Evolutionary conservation across 2,888 invertebrate species (phyloP).

Genomic region (Platycnemis pennipes): DNA sequence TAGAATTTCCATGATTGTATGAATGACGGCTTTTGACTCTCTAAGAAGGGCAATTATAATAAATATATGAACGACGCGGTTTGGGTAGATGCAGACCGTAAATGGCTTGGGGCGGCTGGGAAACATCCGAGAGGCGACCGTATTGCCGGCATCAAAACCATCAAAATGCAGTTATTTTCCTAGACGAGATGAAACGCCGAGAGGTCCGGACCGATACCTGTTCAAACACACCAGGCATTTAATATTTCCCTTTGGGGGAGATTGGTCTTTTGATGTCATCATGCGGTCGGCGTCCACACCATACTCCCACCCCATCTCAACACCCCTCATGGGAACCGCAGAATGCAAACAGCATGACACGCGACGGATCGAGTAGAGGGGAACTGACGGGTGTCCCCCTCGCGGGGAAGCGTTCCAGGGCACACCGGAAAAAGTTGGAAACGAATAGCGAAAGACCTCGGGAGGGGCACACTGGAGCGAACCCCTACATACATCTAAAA

Average conservation of each 20-base stretch:
- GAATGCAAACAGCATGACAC: constrained; percentile 5
- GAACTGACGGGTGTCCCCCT: not conserved
- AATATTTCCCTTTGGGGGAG: constrained; percentile 3
- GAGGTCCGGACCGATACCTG: not conserved
- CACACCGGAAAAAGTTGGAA: too few relatives aligned
- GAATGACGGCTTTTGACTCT: too few relatives aligned
- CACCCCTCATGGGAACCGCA: constrained; percentile 12
- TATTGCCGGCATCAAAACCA: not conserved
- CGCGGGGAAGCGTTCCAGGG: not conserved
- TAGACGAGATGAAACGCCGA: not conserved
- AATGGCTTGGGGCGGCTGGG: not conserved
- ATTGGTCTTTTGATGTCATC: constrained; percentile 21
- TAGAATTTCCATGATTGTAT: too few relatives aligned
- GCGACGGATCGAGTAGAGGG: not conserved
- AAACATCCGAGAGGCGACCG: not conserved
- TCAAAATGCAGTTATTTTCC: not conserved
- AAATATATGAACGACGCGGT: not conserved
- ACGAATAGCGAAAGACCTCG: too few relatives aligned
- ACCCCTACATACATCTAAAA: too few relatives aligned
- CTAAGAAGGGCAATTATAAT: not conserved
- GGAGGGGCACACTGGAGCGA: too few relatives aligned
- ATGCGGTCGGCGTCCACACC: not conserved
- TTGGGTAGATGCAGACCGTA: not conserved
- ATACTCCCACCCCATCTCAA: not conserved
- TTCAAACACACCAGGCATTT: not conserved